phyloP scores from a whole-genome alignment of 2,113 vertebrate genomes.

The Ammodramus savannarum region DNA sequence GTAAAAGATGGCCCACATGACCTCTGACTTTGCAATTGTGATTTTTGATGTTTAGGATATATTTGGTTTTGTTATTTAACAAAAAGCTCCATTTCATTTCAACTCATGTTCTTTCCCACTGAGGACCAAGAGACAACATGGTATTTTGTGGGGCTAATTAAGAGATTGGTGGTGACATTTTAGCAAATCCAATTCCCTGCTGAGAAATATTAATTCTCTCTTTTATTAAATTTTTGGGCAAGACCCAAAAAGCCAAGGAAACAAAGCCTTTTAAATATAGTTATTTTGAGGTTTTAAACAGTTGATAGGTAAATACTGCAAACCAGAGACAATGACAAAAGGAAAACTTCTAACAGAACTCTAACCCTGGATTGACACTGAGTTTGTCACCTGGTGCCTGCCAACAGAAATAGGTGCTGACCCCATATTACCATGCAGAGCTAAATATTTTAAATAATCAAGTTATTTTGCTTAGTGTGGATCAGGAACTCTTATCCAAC shows the following conservation, averaged over 20 bases:
- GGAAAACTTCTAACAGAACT: not conserved
- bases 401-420: not conserved
- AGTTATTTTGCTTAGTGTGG: not conserved
- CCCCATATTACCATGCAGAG: not conserved
- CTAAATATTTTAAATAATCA: not conserved
- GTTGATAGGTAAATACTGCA: not conserved
- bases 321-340: not conserved
- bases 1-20: not conserved
- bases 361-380: not conserved
- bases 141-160: slow-evolving; percentile 8
- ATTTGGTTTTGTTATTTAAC: not conserved
- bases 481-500: not conserved
- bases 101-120: not conserved
- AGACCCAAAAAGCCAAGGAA: not conserved
- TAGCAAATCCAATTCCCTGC: not conserved
- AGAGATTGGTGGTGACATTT: not conserved
- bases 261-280: not conserved
- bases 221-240: not conserved
- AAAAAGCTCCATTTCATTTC: not conserved
- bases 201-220: not conserved
- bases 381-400: not conserved
- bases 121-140: not conserved
- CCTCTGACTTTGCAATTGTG: not conserved
- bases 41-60: not conserved
- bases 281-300: not conserved